These are phyloP conservation scores for Oikopleura vanhoeffeni DNA, from an alignment of 23 tunicate genomes.

Conservation along the genomic window DNA sequence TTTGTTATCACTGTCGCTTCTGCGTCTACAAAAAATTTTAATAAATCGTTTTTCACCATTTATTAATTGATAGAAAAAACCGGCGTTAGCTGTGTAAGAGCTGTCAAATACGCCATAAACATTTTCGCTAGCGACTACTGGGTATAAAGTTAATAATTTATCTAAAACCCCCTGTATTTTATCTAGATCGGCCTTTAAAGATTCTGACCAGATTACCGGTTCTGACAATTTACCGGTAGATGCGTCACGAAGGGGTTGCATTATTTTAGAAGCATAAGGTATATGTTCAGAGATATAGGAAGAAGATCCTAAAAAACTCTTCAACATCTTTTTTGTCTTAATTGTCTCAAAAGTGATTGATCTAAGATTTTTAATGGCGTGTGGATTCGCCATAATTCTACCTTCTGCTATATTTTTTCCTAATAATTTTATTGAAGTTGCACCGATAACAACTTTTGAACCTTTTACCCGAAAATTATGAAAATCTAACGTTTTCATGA, in stretches of 20 bases:
- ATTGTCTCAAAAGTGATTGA: not conserved
- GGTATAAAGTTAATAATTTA: not conserved
- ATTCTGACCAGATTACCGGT: not conserved
- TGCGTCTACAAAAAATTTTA: no score
- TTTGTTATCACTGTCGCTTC: not conserved
- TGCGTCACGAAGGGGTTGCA: not conserved
- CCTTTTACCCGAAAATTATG: no score
- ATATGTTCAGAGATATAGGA: not conserved
- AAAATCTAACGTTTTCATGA: no score
- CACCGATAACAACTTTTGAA: no score
- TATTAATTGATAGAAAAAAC: not conserved
- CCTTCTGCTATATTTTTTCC: not conserved
- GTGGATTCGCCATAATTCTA: not conserved
- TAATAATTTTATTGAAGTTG: not conserved
- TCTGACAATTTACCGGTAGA: not conserved
- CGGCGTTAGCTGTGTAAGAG: not conserved
- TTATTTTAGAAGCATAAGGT: not conserved
- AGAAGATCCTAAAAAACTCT: not conserved
- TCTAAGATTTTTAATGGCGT: not conserved
- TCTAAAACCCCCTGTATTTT: not conserved
- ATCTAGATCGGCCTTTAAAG: not conserved
- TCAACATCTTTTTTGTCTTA: not conserved
- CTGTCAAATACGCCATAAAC: not conserved
- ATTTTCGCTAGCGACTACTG: not conserved
- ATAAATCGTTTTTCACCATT: not conserved